These are phyloP conservation scores for Paracentrotus lividus DNA, from an alignment of 53 echinoderm and acorn worm species.

Conservation along the genomic window DNA sequence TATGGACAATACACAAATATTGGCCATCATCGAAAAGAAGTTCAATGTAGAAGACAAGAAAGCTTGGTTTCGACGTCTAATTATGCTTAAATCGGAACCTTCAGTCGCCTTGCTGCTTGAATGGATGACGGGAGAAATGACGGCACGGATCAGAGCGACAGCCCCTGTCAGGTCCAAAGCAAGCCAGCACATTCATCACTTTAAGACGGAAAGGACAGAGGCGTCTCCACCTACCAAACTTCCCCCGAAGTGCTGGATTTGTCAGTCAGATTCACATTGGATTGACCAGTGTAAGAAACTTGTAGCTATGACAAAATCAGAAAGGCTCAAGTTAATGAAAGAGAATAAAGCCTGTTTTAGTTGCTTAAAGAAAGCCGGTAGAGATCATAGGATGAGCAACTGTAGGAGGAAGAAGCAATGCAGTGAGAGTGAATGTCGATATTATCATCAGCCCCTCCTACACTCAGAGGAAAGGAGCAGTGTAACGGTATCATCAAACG, in stretches of 20 bases:
- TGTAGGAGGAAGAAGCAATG: slow-evolving; percentile 77
- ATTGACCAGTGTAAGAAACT: slow-evolving; percentile 76
- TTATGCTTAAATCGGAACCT: background rate
- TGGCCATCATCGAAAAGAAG: slow-evolving; percentile 62
- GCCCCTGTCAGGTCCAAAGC: slow-evolving; percentile 69
- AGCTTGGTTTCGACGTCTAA: slow-evolving; percentile 48
- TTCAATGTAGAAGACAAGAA: slow-evolving; percentile 58
- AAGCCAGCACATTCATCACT: background rate
- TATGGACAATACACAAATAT: slow-evolving; percentile 57
- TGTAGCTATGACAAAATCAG: slow-evolving; percentile 37
- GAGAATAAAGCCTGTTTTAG: slow-evolving; percentile 80
- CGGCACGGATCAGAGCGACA: slow-evolving; percentile 72
- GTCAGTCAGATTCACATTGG: slow-evolving; percentile 76
- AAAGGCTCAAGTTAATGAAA: slow-evolving; percentile 74
- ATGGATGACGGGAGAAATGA: slow-evolving; percentile 76
- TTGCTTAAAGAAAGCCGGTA: slow-evolving; percentile 83
- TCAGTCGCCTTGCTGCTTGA: slow-evolving; percentile 56
- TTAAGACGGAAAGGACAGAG: background rate
- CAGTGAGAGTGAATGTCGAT: slow-evolving; percentile 70
- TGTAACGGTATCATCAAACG: background rate
- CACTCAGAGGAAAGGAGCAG: slow-evolving; percentile 37
- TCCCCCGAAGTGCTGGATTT: slow-evolving; percentile 79
- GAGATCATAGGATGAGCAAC: slow-evolving; percentile 69
- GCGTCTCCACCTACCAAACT: background rate
- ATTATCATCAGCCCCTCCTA: slow-evolving; percentile 72